Conservation (phyloP, 2,888 invertebrate species). For the Apotomis turbidana region DNA sequence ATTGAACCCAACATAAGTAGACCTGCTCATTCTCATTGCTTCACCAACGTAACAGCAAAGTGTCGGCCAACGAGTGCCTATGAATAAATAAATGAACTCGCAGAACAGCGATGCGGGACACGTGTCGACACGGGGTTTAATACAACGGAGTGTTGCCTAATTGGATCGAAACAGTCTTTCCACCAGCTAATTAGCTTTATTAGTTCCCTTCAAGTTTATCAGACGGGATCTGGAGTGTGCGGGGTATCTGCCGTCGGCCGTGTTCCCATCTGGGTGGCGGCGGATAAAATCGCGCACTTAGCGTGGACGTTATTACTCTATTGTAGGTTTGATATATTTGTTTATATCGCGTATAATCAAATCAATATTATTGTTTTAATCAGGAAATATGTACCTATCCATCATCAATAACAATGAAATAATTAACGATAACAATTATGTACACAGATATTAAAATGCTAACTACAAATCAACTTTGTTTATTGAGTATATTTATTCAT, state of each 20-base stretch:
- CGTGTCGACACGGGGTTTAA: conserved; percentile 10
- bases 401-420: too few relatives aligned
- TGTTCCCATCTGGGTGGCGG: neutral
- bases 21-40: neutral
- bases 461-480: too few relatives aligned
- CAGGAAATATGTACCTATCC: too few relatives aligned
- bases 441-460: too few relatives aligned
- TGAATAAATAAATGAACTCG: conserved; percentile 22
- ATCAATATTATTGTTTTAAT: too few relatives aligned
- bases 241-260: neutral
- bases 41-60: neutral
- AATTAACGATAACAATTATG: too few relatives aligned
- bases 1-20: neutral
- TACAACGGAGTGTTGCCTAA: conserved; percentile 21
- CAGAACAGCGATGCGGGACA: conserved; percentile 1
- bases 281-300: neutral
- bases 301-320: too few relatives aligned
- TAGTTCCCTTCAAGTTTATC: conserved; percentile 24
- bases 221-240: neutral
- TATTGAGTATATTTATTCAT: too few relatives aligned
- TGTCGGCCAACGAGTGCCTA: neutral
- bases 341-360: too few relatives aligned
- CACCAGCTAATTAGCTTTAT: conserved; percentile 33
- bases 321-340: too few relatives aligned
- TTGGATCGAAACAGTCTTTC: conserved; percentile 23